Evolutionary conservation across 2,113 vertebrate species (phyloP).

Genomic region (Vulpes ferrilata): DNA sequence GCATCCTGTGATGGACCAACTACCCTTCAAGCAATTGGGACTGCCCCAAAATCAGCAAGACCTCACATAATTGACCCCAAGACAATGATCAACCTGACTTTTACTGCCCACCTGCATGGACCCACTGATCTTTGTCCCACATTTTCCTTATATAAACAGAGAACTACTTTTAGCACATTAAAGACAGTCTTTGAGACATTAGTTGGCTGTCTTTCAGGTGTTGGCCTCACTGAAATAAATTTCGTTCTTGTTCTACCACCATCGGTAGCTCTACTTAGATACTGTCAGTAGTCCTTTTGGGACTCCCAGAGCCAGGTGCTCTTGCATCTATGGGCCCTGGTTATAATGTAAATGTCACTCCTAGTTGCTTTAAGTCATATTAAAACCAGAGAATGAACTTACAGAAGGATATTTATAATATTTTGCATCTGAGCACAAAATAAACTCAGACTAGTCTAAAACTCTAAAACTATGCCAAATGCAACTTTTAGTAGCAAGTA

Average conservation of each 20-base stretch:
- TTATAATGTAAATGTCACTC: background rate
- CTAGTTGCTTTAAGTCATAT: background rate
- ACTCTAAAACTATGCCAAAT: background rate
- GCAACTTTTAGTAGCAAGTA: background rate
- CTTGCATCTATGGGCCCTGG: background rate
- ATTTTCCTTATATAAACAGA: background rate
- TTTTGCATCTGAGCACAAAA: background rate
- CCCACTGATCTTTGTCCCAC: background rate
- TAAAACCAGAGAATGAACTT: background rate
- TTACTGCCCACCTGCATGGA: background rate
- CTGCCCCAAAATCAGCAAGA: background rate
- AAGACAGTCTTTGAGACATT: background rate
- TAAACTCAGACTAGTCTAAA: constrained; percentile 10
- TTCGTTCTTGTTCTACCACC: background rate
- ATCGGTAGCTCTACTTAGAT: background rate
- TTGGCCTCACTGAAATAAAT: background rate
- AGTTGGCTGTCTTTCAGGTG: background rate
- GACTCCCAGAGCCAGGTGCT: background rate
- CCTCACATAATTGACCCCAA: background rate
- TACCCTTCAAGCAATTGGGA: background rate
- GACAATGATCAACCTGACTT: background rate
- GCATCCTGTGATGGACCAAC: background rate
- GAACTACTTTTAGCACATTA: background rate
- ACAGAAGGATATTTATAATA: background rate
- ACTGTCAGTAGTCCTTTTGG: background rate